Base-by-base conservation (phyloP, 2,113 vertebrate species). In the Sebastes schlegelii region DNA sequence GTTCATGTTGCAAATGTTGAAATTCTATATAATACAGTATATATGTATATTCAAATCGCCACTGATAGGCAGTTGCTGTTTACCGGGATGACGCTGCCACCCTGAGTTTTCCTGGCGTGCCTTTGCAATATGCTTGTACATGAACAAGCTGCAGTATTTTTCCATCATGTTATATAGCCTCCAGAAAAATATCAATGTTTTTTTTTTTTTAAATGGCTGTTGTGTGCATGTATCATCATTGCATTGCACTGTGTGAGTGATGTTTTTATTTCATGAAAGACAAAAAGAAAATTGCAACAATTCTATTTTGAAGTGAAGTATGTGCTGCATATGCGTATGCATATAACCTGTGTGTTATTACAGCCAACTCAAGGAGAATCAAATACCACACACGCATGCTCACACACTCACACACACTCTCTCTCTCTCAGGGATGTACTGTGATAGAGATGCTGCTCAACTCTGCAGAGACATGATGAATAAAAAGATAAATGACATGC, bases 361-460 rank as follows among this genome's bases (percentile, higher is more conserved):
- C 6, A 71, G 11, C 12, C 21, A 6, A 23, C 13, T 46, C 2
- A 58, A 72, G n/a, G 16, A 75, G 7, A 75, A 6, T 19, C 26
- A 64, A 10, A 42, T 40, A 16, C 13, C 14, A 61, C n/a, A 76
- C 62, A 23, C 7, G 4, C 26, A 23, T 12, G 8, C 51, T 6
- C 23, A 62, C 26, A 62, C 26, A 34, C 60, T 42, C 61, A 61
- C 23, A 58, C 55, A 57, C 55, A 23, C 34, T 34, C 34, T 34
- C 34, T 26, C 26, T 34, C 34, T 34, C 34, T 34, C 34, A 49
- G 14, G 23, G 58, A 51, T 21, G 23, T 5, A 49, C 71, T 61
- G 71, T 61, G 55, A 76, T 40, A 40, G 48, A 21, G 48, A 21
- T 55, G 40, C 58, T 61, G 17, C 43, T 61, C 64, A 60, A 46